Evolutionary conservation across 2,888 invertebrate species (phyloP).

Genomic region (Sisyra terminalis): DNA sequence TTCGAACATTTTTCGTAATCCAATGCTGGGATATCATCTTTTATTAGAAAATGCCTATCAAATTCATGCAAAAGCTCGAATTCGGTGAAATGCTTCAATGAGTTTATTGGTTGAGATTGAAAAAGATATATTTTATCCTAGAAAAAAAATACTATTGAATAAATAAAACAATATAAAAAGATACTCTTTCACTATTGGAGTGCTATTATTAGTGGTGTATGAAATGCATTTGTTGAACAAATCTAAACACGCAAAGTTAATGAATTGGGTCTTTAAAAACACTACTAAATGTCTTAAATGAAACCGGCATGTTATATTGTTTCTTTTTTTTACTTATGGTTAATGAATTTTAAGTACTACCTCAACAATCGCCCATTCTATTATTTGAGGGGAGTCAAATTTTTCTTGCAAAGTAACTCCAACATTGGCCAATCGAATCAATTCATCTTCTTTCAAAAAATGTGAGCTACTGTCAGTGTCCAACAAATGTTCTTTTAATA

Average conservation of each 20-base stretch:
- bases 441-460: constrained; percentile 38
- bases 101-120: constrained; percentile 68
- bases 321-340: no score
- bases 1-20: no score
- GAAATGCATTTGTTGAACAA: no score
- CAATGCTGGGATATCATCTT: constrained; percentile 41
- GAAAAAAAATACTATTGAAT: constrained; percentile 13
- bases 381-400: constrained; percentile 55
- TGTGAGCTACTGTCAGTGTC: constrained; percentile 23
- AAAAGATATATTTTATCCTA: constrained; percentile 42
- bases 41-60: constrained; percentile 46
- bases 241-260: no score
- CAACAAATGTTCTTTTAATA: constrained; percentile 13
- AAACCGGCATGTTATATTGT: no score
- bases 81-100: constrained; percentile 53
- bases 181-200: no score
- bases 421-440: constrained; percentile 35
- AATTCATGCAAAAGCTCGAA: constrained; percentile 66
- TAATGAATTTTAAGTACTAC: constrained; percentile 20
- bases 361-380: constrained; percentile 61
- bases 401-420: constrained; percentile 43
- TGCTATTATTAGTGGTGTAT: no score
- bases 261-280: no score
- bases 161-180: constrained; percentile 4
- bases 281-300: no score